These are phyloP conservation scores for Ophion obscuratus DNA, from an alignment of 2,888 invertebrate genomes.

Conservation along the genomic window DNA sequence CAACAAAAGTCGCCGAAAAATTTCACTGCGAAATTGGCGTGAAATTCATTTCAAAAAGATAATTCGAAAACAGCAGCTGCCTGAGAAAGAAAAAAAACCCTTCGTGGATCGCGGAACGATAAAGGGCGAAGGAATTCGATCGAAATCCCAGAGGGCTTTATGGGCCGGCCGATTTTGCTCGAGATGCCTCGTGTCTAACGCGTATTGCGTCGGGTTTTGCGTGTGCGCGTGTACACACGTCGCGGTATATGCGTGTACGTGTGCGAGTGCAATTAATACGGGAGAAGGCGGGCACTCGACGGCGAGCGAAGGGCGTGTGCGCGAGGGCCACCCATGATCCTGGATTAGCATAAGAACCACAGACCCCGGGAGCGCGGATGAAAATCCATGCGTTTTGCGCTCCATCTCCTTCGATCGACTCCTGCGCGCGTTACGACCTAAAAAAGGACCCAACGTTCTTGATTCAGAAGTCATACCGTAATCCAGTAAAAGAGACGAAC, in stretches of 20 bases:
- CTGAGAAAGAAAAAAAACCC: background rate
- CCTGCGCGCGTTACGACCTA: background rate
- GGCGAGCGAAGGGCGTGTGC: constrained; percentile 66
- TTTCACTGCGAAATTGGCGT: too few relatives aligned
- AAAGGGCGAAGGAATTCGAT: background rate
- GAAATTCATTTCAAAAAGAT: background rate
- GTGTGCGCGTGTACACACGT: background rate
- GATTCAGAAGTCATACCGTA: too few relatives aligned
- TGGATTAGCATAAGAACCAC: constrained; percentile 75
- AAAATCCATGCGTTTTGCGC: constrained; percentile 45
- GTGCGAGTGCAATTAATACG: constrained; percentile 66
- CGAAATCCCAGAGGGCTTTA: background rate
- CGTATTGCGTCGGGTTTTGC: constrained; percentile 28
- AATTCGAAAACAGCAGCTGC: background rate
- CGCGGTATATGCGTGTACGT: background rate
- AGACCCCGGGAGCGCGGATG: constrained; percentile 53
- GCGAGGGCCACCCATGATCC: constrained; percentile 74
- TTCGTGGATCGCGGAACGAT: background rate
- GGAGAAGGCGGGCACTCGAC: constrained; percentile 63
- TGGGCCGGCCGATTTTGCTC: background rate
- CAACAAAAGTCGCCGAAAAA: background rate
- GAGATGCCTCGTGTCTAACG: constrained; percentile 23
- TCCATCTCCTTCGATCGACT: constrained; percentile 26
- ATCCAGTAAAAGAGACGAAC: too few relatives aligned
- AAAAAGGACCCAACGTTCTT: background rate